phyloP scores from a whole-genome alignment of 1,140 invertebrate species.

The Drosophila malerkotliana region DNA sequence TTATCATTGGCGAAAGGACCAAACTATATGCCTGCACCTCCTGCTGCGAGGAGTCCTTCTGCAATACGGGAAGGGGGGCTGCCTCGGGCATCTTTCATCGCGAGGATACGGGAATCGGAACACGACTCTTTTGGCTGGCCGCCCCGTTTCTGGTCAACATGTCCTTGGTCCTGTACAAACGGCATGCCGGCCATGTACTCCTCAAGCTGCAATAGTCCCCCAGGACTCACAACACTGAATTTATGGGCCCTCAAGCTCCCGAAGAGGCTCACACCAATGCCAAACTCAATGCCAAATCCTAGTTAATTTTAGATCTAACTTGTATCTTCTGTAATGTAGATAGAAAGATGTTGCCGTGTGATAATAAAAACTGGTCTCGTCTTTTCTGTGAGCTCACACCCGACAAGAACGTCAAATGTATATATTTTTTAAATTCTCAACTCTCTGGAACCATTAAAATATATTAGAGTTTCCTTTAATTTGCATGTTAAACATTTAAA shows the following conservation, averaged over 20 bases:
- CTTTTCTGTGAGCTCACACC: slow-evolving; percentile 18
- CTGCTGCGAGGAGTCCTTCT: slow-evolving; percentile 91
- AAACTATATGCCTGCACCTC: slow-evolving; percentile 93
- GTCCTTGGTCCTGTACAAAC: slow-evolving; percentile 65
- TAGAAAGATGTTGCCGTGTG: slow-evolving; percentile 33
- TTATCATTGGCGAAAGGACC: slow-evolving; percentile 93
- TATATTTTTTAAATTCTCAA: background rate
- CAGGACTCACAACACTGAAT: slow-evolving; percentile 24
- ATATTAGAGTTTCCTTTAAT: too few relatives aligned
- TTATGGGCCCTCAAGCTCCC: slow-evolving; percentile 8
- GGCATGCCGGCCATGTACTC: slow-evolving; percentile 48
- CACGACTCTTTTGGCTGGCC: slow-evolving; percentile 65
- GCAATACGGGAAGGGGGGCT: slow-evolving; percentile 87
- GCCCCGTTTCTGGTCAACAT: slow-evolving; percentile 69
- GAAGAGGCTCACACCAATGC: slow-evolving; percentile 37
- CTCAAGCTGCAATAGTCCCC: slow-evolving; percentile 41
- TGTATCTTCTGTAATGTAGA: slow-evolving; percentile 21
- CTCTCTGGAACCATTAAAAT: background rate
- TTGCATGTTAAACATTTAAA: too few relatives aligned
- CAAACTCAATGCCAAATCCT: slow-evolving; percentile 26
- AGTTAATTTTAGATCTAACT: slow-evolving; percentile 28
- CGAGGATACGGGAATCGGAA: slow-evolving; percentile 78
- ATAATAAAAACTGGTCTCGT: slow-evolving; percentile 29
- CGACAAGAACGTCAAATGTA: background rate
- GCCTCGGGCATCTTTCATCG: slow-evolving; percentile 69